These are phyloP conservation scores for Cheilosia variabilis DNA, from an alignment of 2,888 invertebrate species.

Conservation along the genomic window DNA sequence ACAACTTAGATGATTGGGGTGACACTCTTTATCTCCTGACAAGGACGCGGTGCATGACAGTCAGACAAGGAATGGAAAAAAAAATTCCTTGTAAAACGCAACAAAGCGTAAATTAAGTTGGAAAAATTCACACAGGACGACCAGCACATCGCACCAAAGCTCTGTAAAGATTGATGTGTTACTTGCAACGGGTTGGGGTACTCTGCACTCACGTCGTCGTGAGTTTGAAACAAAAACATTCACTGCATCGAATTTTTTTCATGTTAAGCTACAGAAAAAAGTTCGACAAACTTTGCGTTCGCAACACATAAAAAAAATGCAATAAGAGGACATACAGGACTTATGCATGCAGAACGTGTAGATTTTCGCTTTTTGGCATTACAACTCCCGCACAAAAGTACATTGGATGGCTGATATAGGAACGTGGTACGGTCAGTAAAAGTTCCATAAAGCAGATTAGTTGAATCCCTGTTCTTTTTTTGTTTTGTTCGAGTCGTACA, in stretches of 20 bases:
- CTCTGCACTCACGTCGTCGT: background rate
- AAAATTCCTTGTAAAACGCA: background rate
- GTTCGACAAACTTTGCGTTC: conserved; percentile 11
- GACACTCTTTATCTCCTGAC: background rate
- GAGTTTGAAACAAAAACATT: background rate
- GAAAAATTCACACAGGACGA: conserved; percentile 13
- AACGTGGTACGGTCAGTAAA: conserved; percentile 41
- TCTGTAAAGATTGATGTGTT: conserved; percentile 31
- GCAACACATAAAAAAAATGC: background rate
- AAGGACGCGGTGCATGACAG: background rate
- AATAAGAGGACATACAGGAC: background rate
- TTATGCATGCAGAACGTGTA: conserved; percentile 20
- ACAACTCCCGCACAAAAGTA: conserved; percentile 10
- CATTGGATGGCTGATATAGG: conserved; percentile 10
- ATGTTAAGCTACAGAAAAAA: background rate
- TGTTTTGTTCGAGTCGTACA: conserved; percentile 1
- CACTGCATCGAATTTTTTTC: background rate
- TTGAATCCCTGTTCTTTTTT: background rate
- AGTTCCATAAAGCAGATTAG: conserved; percentile 67
- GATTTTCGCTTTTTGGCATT: conserved; percentile 27
- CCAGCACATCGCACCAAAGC: background rate
- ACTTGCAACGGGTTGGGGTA: conserved; percentile 1
- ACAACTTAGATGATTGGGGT: background rate
- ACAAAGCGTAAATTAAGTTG: conserved; percentile 17
- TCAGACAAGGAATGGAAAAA: background rate